phyloP scores from a whole-genome alignment of 92 coral and sea anemone species.

The Galaxea fascicularis region DNA sequence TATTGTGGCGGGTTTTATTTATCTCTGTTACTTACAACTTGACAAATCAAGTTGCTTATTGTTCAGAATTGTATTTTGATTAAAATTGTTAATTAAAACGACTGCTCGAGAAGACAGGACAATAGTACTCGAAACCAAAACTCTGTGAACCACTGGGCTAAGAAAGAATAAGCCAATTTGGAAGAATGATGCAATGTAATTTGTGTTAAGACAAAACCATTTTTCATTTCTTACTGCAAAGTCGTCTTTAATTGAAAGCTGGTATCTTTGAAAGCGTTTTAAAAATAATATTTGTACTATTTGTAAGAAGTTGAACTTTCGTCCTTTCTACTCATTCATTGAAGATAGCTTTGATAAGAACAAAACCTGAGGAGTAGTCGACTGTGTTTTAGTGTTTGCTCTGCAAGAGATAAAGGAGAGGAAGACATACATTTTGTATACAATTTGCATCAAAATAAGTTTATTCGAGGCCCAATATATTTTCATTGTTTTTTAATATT shows the following conservation, averaged over 20 bases:
- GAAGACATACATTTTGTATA: background rate
- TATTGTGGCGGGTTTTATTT: background rate
- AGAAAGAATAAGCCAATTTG: background rate
- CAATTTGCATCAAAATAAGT: slow-evolving; percentile 13
- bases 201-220: background rate
- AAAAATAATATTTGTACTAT: background rate
- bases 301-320: background rate
- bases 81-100: slow-evolving; percentile 21
- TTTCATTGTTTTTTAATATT: slow-evolving; percentile 3
- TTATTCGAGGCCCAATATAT: slow-evolving; percentile 11
- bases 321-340: background rate
- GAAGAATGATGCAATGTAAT: background rate
- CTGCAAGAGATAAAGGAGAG: slow-evolving; percentile 7
- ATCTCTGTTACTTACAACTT: background rate
- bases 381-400: background rate
- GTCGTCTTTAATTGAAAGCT: background rate
- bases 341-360: background rate
- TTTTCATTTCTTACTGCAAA: background rate
- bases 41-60: background rate
- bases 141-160: background rate
- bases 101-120: background rate
- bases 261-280: too few species aligned
- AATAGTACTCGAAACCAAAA: background rate
- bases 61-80: slow-evolving; percentile 19
- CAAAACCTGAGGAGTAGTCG: background rate